Evolutionary conservation across 2,888 invertebrate species (phyloP).

Genomic region (Rambutsinella grinnellia): DNA sequence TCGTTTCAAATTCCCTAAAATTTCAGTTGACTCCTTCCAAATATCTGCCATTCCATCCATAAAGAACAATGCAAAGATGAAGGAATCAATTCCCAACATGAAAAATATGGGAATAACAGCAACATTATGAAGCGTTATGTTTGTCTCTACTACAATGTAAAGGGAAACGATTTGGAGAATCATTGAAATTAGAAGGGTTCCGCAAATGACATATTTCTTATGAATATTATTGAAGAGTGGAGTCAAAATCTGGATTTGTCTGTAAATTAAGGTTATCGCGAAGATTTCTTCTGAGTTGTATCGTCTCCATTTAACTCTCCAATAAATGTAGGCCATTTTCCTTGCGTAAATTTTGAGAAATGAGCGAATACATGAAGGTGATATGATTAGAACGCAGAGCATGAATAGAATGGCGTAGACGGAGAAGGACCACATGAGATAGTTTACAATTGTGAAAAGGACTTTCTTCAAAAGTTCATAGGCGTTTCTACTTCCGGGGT

Average conservation of each 20-base stretch:
- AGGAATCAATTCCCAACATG: neutral
- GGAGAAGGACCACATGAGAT: slow-evolving; percentile 2
- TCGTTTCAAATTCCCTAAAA: neutral
- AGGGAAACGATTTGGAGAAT: neutral
- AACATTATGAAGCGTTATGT: neutral
- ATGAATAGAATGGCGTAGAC: neutral
- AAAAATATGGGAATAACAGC: neutral
- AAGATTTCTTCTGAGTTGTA: neutral
- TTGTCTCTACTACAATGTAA: neutral
- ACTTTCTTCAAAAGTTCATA: neutral
- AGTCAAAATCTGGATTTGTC: slow-evolving; percentile 5
- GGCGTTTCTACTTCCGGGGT: neutral
- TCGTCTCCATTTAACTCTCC: neutral
- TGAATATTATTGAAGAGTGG: neutral
- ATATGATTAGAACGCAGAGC: neutral
- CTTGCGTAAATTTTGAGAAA: neutral
- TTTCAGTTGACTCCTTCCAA: neutral
- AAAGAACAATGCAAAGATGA: neutral
- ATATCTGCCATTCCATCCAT: neutral
- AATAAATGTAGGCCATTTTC: neutral
- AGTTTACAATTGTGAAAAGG: neutral
- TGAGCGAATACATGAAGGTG: neutral
- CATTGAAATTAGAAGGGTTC: neutral
- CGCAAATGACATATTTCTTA: neutral
- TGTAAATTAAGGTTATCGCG: neutral